Evolutionary conservation across 2,888 invertebrate species (phyloP), one percentile per base, ranked within the genome.

Genomic region (Syrphus vitripennis): DNA sequence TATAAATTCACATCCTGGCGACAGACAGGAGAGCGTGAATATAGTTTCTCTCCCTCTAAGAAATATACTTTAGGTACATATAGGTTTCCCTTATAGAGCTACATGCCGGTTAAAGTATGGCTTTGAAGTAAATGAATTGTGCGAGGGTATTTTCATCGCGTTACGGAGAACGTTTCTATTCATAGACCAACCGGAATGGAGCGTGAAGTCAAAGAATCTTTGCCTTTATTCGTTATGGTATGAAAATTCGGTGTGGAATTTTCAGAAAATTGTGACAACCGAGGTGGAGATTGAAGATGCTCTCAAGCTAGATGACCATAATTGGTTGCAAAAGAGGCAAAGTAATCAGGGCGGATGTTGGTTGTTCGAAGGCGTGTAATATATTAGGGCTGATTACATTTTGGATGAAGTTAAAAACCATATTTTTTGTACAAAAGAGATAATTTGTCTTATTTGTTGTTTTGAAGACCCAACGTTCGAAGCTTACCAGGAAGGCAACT

Each of bases 1-100:
- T 80, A 84, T 69, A 84, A 84, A 84, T 84, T 61, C 84, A 72
- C 34, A 69, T 81, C 45, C 67, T 67, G 37, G 50, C 48, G 84
- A 76, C 80, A 80, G 63, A 42, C 16, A 4, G 57, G 5, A 12
- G 24, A 55, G 24, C 31, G 53, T 42, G 31, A 55, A 57, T 29
- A 65, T 57, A 57, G 75, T 69, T 72, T 55, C 16, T 24, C 9
- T 55, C 5, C 14, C 26, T 74, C 63, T 55, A 61, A 63, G 74
- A 79, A 74, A 63, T 40, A 31, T 6, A 16, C 6, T 40, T 5
- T 2, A 10, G 9, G 19, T 34, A 7, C 12, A 12, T 14, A 14
- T 53, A 63, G 53, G n/a, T n/a, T 42, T 63, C 50, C 45, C 29
- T 7, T 1, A 16, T 12, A 3, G n/a, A n/a, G n/a, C n/a, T 9